These are phyloP conservation scores for Acromyrmex charruanus DNA, from an alignment of 1,140 invertebrate genomes.

Conservation along the genomic window DNA sequence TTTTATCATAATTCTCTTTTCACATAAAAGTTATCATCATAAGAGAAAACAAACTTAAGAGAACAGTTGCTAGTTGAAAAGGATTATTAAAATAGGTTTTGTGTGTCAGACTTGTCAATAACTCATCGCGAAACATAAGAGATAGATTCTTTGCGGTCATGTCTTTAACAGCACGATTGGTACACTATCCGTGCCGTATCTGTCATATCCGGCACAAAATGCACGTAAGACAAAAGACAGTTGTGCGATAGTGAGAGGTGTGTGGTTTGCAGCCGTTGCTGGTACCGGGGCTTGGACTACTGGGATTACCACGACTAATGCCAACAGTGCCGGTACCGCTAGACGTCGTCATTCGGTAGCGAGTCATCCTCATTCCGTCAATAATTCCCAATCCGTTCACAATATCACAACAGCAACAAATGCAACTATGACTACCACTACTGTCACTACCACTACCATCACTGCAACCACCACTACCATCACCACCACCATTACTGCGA, in stretches of 20 bases:
- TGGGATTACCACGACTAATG: constrained; percentile 82
- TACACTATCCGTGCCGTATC: constrained; percentile 25
- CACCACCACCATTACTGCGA: constrained; percentile 74
- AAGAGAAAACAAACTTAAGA: neutral
- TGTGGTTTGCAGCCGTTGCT: constrained; percentile 85
- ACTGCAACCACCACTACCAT: constrained; percentile 76
- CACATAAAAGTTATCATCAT: neutral
- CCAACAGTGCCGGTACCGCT: constrained; percentile 82
- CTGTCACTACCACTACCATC: constrained; percentile 73
- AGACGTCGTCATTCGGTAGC: constrained; percentile 86
- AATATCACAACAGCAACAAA: constrained; percentile 76
- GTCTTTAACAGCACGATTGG: constrained; percentile 16
- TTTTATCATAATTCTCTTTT: constrained; percentile 26
- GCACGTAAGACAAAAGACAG: constrained; percentile 49
- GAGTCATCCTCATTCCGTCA: constrained; percentile 84
- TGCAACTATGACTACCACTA: constrained; percentile 76
- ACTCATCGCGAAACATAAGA: constrained; percentile 3
- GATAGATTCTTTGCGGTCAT: constrained; percentile 16
- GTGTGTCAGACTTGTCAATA: constrained; percentile 27
- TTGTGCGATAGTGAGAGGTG: constrained; percentile 81
- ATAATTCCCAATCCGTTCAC: constrained; percentile 85
- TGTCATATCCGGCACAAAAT: constrained; percentile 32
- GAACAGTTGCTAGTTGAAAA: neutral
- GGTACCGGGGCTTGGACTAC: constrained; percentile 82
- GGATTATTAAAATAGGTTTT: neutral